Conservation (phyloP, 2,888 invertebrate genomes). For the Candidula unifasciata region DNA sequence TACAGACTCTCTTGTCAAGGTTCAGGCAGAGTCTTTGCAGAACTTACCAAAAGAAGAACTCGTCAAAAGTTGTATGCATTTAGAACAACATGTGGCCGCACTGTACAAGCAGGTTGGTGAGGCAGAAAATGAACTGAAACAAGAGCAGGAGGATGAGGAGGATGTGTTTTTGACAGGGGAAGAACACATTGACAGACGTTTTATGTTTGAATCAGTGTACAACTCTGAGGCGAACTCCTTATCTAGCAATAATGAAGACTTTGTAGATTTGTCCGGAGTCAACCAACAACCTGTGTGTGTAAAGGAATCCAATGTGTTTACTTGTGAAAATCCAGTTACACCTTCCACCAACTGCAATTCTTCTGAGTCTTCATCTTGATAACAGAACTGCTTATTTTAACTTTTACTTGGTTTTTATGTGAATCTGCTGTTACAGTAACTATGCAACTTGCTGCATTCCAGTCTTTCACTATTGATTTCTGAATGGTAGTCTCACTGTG, state of each 20-base stretch:
- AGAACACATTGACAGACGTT: neutral
- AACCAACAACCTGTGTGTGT: slow-evolving; percentile 24
- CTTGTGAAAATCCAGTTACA: too few relatives aligned
- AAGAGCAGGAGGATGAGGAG: neutral
- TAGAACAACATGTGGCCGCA: slow-evolving; percentile 45
- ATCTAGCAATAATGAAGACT: slow-evolving; percentile 46
- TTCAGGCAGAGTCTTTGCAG: slow-evolving; percentile 46
- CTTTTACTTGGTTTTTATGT: too few relatives aligned
- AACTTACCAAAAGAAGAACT: slow-evolving; percentile 49
- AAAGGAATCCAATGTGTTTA: too few relatives aligned
- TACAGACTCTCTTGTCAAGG: slow-evolving; percentile 36
- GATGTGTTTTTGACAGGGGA: neutral
- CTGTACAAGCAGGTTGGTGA: slow-evolving; percentile 44
- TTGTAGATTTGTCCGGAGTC: slow-evolving; percentile 26
- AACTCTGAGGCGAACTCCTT: slow-evolving; percentile 41
- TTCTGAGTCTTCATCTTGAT: neutral
- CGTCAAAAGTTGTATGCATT: slow-evolving; percentile 44
- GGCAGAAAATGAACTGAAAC: slow-evolving; percentile 21
- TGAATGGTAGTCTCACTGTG: too few relatives aligned
- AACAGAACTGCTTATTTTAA: too few relatives aligned
- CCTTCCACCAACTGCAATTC: too few relatives aligned
- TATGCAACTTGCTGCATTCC: too few relatives aligned
- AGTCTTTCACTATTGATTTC: too few relatives aligned
- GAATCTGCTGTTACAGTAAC: too few relatives aligned
- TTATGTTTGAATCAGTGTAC: slow-evolving; percentile 6